Evolutionary conservation across 2,888 invertebrate genomes (phyloP), one percentile per base, ranked within the genome.

Genomic region (Metacarcinus magister): DNA sequence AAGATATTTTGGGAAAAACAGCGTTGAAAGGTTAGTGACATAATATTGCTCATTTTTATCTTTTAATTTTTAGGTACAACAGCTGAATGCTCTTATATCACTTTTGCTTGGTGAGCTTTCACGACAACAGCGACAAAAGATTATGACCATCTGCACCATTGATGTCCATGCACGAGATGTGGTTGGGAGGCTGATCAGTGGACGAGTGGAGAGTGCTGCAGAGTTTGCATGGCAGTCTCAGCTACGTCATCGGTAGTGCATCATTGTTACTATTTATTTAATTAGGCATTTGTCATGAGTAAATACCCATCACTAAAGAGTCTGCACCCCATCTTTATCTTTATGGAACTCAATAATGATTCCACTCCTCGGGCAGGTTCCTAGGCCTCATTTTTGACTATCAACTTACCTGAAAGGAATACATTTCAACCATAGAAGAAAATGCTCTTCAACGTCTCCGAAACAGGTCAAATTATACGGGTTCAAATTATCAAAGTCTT

Each of bases 61-160:
- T 16, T 60, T 91, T 91, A 16, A 19, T n/a, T 95, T 96, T 90
- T 97, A 98, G 98, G 98, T 99, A 91, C 98, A 98, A 10, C 99
- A 99, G 98, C 98, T 99, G 95, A 99, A 99, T 97, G 98, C 99
- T 23, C 98, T 99, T 97, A 99, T 99, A 97, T 98, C 98, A 0
- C 98, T 99, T 97, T 98, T 99, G 96, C 98, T 99, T 97, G 99
- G 99, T 43, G 99, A 99, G 97, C 98, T 99, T 96, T 98, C 98
- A 95, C 98, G 98, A 97, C 99, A 99, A 97, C 99, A 99, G 97
- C 98, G 99, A 91, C 99, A 99, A 97, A 99, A 99, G 98, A 99
- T 99, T 97, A 99, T 99, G 99, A 99, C 99, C 0, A 99, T 99
- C 97, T 99, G 99, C 98, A 99, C 99, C 0, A 99, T 99, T 97